phyloP scores from a whole-genome alignment of 2,888 invertebrate species.

The Nezara viridula region DNA sequence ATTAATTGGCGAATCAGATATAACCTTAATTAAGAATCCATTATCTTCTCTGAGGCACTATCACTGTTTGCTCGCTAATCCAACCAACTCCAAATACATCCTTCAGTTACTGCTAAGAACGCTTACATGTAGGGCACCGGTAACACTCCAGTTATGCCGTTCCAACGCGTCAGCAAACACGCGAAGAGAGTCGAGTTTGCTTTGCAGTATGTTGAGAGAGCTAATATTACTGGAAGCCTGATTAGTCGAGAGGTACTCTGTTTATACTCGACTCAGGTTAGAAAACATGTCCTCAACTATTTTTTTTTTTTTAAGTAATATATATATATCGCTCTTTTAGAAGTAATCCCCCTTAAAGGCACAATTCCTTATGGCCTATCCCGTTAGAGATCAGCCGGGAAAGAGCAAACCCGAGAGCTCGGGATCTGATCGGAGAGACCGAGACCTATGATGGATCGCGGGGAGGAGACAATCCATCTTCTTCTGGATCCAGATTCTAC shows the following conservation, averaged over 20 bases:
- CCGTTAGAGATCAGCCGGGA: neutral
- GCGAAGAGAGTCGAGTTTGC: neutral
- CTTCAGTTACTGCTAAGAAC: neutral
- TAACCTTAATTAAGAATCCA: neutral
- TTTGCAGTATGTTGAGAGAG: neutral
- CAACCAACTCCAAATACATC: neutral
- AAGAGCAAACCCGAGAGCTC: neutral
- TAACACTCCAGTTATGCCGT: neutral
- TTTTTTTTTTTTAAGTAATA: no score
- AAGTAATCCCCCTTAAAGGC: neutral
- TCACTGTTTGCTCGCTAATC: neutral
- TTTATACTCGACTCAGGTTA: neutral
- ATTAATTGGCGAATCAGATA: neutral
- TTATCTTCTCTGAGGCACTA: neutral
- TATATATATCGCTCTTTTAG: neutral
- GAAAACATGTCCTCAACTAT: no score
- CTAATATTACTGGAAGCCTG: neutral
- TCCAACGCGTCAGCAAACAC: neutral
- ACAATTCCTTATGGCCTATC: neutral
- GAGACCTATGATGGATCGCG: neutral
- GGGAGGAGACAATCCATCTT: neutral
- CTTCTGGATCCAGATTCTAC: conserved; percentile 1
- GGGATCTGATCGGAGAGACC: neutral
- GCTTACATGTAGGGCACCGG: neutral
- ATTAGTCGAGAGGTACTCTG: neutral